These are phyloP conservation scores for Limosa lapponica DNA, from an alignment of 2,797 vertebrate species.

Conservation along the genomic window DNA sequence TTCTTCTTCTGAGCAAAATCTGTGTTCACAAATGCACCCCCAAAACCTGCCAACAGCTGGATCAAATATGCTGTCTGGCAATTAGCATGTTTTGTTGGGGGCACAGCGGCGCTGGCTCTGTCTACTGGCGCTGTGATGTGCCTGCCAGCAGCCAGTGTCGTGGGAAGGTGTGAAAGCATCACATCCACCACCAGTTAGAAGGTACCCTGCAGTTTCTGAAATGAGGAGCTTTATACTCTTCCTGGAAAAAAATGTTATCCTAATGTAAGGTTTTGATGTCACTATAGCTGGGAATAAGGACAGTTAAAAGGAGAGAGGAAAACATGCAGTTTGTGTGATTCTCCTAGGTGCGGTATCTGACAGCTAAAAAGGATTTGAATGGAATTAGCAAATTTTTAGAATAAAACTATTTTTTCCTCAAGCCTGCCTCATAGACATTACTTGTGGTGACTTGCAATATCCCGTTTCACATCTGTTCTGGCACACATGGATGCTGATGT, in stretches of 20 bases:
- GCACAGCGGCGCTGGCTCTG: background rate
- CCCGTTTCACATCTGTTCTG: background rate
- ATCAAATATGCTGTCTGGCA: background rate
- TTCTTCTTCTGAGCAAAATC: background rate
- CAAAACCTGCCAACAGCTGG: constrained; percentile 6
- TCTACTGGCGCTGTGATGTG: background rate
- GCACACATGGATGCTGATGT: background rate
- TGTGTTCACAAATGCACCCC: background rate
- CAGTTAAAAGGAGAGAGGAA: background rate
- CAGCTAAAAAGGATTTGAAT: background rate
- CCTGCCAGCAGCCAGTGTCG: background rate
- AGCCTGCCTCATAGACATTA: background rate
- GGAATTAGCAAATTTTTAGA: background rate
- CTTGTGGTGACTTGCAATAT: background rate
- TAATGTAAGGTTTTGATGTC: background rate
- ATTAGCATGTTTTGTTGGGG: background rate
- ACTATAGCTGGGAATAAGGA: background rate
- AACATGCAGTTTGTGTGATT: background rate
- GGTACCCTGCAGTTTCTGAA: background rate
- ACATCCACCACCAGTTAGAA: background rate
- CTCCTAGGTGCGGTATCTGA: background rate
- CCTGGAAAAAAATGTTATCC: background rate
- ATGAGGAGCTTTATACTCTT: background rate
- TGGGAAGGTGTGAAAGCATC: background rate
- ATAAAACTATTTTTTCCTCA: background rate